Evolutionary conservation across 2,888 invertebrate genomes (phyloP).

Genomic region (Sphinx pinastri): DNA sequence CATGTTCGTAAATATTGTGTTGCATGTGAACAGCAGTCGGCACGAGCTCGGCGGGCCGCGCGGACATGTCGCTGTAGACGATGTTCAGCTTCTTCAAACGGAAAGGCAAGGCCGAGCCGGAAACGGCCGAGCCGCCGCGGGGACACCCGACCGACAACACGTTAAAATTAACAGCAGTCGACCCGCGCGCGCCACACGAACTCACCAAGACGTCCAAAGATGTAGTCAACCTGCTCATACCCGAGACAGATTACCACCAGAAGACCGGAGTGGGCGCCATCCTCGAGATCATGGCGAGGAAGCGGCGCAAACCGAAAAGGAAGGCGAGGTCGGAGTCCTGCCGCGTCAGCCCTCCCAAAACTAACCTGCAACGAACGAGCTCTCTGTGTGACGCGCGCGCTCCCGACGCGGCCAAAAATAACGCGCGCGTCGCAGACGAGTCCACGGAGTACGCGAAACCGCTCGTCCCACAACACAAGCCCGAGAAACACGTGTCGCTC

Average conservation of each 20-base stretch:
- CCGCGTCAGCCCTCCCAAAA: slow-evolving; percentile 60
- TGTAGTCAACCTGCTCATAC: slow-evolving; percentile 77
- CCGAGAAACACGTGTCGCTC: slow-evolving; percentile 72
- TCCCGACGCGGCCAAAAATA: slow-evolving; percentile 68
- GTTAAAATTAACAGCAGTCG: slow-evolving; percentile 58
- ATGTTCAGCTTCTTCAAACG: slow-evolving; percentile 81
- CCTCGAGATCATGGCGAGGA: slow-evolving; percentile 78
- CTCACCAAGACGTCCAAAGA: slow-evolving; percentile 67
- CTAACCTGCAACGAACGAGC: slow-evolving; percentile 58
- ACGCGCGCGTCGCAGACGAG: slow-evolving; percentile 51
- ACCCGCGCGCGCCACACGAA: slow-evolving; percentile 62
- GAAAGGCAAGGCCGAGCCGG: slow-evolving; percentile 71
- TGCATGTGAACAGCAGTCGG: slow-evolving; percentile 48
- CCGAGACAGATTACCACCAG: slow-evolving; percentile 71
- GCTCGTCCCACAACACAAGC: slow-evolving; percentile 73
- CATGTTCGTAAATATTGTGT: slow-evolving; percentile 16
- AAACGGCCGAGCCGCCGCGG: slow-evolving; percentile 51
- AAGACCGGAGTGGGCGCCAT: slow-evolving; percentile 72
- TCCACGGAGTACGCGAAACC: slow-evolving; percentile 75
- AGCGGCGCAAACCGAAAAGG: slow-evolving; percentile 58
- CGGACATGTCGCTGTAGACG: slow-evolving; percentile 63
- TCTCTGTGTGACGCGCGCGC: slow-evolving; percentile 57
- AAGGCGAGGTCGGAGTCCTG: slow-evolving; percentile 59
- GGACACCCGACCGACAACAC: slow-evolving; percentile 52
- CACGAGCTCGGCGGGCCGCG: slow-evolving; percentile 45